Conservation (phyloP, 2,888 invertebrate genomes). For the Tetranychus piercei region DNA sequence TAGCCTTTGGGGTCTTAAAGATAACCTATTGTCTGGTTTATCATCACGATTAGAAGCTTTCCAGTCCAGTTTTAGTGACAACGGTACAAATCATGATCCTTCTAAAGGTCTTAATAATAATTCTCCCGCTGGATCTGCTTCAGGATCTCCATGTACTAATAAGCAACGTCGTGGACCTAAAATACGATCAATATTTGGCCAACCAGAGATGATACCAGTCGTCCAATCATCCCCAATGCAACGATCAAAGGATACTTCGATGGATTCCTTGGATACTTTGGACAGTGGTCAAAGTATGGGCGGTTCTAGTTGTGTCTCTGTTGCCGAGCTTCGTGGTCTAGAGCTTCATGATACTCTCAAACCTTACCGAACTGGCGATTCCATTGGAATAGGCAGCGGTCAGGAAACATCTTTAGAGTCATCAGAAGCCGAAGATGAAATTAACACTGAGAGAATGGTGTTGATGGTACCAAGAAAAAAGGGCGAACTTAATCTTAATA, state of each 20-base stretch:
- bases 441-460: background rate
- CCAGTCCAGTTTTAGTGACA: conserved; percentile 21
- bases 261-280: conserved; percentile 25
- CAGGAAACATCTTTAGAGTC: conserved; percentile 43
- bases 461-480: conserved; percentile 11
- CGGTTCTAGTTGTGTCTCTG: conserved; percentile 20
- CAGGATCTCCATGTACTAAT: conserved; percentile 11
- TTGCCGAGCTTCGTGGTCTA: conserved; percentile 14
- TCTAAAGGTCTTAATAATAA: conserved; percentile 18
- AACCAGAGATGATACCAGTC: conserved; percentile 24
- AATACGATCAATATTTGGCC: conserved; percentile 27
- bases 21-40: conserved; percentile 29
- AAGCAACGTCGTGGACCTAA: conserved; percentile 21
- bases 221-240: background rate
- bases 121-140: conserved; percentile 14
- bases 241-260: conserved; percentile 21
- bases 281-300: conserved; percentile 26
- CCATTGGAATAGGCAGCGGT: conserved; percentile 25
- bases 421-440: conserved; percentile 27
- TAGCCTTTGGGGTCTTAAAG: conserved; percentile 16
- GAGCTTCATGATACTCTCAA: conserved; percentile 22
- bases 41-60: conserved; percentile 31
- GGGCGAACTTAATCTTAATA: background rate
- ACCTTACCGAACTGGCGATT: conserved; percentile 24
- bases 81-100: background rate